These are phyloP conservation scores for Hypotaenidia okinawae DNA, from an alignment of 2,797 vertebrate species.

Conservation along the genomic window DNA sequence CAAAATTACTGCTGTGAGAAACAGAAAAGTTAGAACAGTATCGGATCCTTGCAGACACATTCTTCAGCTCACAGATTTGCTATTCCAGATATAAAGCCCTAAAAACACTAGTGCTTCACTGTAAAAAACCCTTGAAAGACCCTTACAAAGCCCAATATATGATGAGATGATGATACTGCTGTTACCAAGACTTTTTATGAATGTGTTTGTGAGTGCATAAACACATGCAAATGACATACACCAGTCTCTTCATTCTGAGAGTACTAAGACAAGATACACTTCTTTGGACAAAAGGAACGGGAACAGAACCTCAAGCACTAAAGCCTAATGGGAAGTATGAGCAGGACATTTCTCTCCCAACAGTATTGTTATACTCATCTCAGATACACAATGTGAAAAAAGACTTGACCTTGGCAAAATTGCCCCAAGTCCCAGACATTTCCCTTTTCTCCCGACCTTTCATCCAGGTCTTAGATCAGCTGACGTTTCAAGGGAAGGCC, in stretches of 20 bases:
- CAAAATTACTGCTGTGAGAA: not conserved
- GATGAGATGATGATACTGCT: not conserved
- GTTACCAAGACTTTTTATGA: not conserved
- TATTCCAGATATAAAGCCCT: not conserved
- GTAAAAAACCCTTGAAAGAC: not conserved
- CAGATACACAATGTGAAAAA: not conserved
- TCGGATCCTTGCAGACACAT: not conserved
- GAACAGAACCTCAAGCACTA: not conserved
- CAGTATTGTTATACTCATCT: not conserved
- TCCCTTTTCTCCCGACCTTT: not conserved
- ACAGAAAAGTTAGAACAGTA: not conserved
- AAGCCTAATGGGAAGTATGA: not conserved
- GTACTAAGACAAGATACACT: not conserved
- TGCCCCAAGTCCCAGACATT: not conserved
- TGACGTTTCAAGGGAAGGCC: not conserved
- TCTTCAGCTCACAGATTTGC: not conserved
- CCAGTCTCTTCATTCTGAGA: not conserved
- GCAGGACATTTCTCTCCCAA: not conserved
- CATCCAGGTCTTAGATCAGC: not conserved
- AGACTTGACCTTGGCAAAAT: not conserved
- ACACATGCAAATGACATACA: not conserved
- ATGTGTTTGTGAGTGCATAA: not conserved
- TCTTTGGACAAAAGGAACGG: not conserved
- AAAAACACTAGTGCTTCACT: not conserved
- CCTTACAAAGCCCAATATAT: not conserved